Conservation (phyloP, 2,113 vertebrate species). For the Danio rerio region DNA sequence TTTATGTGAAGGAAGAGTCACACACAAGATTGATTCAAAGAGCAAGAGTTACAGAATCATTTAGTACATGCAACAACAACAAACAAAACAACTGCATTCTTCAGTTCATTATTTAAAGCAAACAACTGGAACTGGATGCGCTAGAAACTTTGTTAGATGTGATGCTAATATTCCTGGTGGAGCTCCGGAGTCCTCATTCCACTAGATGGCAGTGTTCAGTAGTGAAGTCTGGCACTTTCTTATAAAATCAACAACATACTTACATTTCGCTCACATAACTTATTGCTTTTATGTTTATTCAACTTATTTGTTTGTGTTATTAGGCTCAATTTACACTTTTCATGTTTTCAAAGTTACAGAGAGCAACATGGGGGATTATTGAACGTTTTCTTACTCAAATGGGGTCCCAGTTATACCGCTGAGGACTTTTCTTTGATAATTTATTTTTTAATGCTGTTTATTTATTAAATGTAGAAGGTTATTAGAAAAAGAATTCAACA, state of each 20-base stretch:
- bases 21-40: slow-evolving; percentile 10
- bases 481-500: neutral
- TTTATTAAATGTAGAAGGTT: slow-evolving; percentile 4
- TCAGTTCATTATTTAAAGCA: neutral
- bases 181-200: slow-evolving; percentile 5
- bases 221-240: slow-evolving; percentile 19
- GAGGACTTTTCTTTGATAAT: slow-evolving; percentile 12
- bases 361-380: neutral
- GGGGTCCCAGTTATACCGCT: neutral
- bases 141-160: neutral
- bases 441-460: slow-evolving; percentile 8
- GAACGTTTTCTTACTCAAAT: neutral
- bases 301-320: neutral
- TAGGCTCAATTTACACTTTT: neutral
- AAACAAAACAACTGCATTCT: neutral
- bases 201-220: slow-evolving; percentile 43
- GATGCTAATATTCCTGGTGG: slow-evolving; percentile 3
- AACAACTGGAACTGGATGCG: neutral
- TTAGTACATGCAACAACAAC: neutral
- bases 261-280: slow-evolving; percentile 8
- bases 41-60: neutral
- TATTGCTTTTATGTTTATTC: slow-evolving; percentile 21
- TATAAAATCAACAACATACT: slow-evolving; percentile 14
- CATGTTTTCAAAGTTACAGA: neutral
- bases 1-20: neutral